Conservation (phyloP, 2,888 invertebrate species). For the Ischnura elegans region DNA sequence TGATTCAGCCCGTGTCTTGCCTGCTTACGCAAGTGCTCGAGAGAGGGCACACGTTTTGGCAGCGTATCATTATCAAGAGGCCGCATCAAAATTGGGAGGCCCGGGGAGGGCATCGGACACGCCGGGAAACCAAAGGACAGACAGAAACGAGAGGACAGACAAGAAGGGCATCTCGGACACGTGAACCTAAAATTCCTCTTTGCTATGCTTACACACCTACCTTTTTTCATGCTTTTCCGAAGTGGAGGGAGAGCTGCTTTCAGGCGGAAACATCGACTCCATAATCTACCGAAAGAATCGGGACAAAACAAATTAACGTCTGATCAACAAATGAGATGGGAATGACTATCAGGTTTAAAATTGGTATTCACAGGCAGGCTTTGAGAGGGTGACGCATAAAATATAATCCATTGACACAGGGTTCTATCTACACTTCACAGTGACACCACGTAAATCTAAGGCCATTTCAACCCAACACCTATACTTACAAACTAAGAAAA, state of each 20-base stretch:
- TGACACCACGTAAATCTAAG: neutral
- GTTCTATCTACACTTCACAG: neutral
- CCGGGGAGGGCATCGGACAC: neutral
- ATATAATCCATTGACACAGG: neutral
- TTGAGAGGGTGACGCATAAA: neutral
- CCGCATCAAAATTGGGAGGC: neutral
- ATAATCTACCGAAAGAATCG: conserved; percentile 35
- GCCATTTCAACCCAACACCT: neutral
- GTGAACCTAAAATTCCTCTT: neutral
- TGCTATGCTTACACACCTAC: neutral
- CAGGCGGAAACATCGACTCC: conserved; percentile 38
- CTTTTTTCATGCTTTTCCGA: conserved; percentile 25
- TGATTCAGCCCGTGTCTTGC: neutral
- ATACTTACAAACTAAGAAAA: neutral
- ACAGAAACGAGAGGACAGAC: neutral
- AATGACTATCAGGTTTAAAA: neutral
- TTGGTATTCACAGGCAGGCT: neutral
- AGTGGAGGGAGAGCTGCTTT: conserved; percentile 6
- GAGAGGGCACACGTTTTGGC: neutral
- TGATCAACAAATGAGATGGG: neutral
- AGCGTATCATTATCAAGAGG: neutral
- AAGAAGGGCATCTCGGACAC: neutral
- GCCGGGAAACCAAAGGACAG: neutral
- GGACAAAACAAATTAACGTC: conserved; percentile 23
- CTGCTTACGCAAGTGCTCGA: neutral